Percentiles rank a stretch among this genome's conserved stretches.
These are phyloP conservation scores for Ovis canadensis DNA, from an alignment of 2,113 vertebrate genomes.

Conservation along the genomic window DNA sequence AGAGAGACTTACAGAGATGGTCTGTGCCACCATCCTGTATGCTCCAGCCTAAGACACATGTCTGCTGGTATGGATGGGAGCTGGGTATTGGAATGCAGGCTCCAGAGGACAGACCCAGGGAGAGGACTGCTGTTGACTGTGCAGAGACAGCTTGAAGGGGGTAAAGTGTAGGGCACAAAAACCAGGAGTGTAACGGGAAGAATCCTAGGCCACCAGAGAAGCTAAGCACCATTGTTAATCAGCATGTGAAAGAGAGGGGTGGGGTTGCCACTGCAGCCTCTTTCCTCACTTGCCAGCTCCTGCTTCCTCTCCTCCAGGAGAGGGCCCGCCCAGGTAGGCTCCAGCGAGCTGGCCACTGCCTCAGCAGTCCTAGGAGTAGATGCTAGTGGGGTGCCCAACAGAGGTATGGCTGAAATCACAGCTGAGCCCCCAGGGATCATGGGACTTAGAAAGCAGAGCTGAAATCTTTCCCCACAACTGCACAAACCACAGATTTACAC, in stretches of 20 bases:
- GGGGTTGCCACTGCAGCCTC: neutral
- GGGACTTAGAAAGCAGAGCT: neutral
- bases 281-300: neutral
- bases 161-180: neutral
- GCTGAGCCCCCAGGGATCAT: neutral
- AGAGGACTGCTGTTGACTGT: neutral
- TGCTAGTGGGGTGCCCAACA: neutral
- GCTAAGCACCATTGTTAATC: neutral
- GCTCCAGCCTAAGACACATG: neutral
- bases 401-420: neutral
- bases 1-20: neutral
- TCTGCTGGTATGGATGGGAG: neutral
- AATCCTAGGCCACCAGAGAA: neutral
- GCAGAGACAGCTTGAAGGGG: neutral
- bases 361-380: neutral
- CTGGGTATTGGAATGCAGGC: neutral
- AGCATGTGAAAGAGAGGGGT: neutral
- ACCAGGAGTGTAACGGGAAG: neutral
- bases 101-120: neutral
- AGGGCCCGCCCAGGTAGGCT: neutral
- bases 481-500: neutral
- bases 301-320: neutral
- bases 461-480: neutral
- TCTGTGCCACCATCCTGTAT: neutral
- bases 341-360: neutral